phyloP scores from a whole-genome alignment of 2,888 invertebrate species.

The Pemphredon lugubris region DNA sequence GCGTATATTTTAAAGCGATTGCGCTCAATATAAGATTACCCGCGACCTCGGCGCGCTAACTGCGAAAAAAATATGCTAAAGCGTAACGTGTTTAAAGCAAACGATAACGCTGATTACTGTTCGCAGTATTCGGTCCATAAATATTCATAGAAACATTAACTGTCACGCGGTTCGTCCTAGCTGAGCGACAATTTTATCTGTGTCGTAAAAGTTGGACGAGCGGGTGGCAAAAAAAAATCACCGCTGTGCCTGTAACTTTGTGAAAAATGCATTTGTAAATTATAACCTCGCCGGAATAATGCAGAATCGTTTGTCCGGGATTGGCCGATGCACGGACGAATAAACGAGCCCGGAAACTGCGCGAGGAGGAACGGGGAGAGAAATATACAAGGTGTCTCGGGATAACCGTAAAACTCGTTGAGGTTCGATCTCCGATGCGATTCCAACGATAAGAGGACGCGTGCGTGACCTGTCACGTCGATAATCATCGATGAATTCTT shows the following conservation, averaged over 20 bases:
- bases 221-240: neutral
- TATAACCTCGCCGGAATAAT: neutral
- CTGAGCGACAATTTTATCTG: neutral
- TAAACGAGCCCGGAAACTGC: neutral
- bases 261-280: neutral
- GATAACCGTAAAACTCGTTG: too few relatives aligned
- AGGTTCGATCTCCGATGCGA: too few relatives aligned
- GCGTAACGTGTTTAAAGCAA: neutral
- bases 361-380: neutral
- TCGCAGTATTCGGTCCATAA: neutral
- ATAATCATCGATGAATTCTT: too few relatives aligned
- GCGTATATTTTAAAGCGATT: too few relatives aligned
- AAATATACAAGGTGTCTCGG: neutral
- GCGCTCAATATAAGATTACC: too few relatives aligned
- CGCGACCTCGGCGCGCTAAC: constrained; percentile 30
- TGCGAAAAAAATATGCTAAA: constrained; percentile 10
- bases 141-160: constrained; percentile 2
- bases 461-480: too few relatives aligned
- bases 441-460: too few relatives aligned
- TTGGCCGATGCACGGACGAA: neutral
- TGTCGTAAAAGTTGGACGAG: neutral
- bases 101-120: neutral
- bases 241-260: neutral
- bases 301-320: neutral
- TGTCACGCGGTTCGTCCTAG: neutral